Percentiles rank a stretch among this genome's conserved stretches.
Evolutionary conservation across 2,113 vertebrate genomes (phyloP).

Genomic region (Gavia stellata): DNA sequence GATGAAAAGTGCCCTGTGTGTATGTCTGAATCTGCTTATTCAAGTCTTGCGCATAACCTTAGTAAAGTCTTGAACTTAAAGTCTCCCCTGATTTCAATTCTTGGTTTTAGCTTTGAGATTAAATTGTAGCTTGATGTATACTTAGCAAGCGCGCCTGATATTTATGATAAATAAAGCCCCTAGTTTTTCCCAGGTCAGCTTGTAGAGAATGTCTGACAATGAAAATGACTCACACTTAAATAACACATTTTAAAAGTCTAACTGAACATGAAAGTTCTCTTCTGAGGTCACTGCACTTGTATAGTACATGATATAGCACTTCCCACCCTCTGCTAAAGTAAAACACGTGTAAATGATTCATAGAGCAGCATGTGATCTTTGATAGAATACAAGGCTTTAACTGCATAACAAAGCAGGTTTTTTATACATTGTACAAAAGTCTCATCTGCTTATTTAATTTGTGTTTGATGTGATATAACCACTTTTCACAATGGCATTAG

Average conservation of each 20-base stretch:
- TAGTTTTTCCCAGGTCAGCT: not conserved
- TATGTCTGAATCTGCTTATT: slow-evolving; percentile 22
- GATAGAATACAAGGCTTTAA: not conserved
- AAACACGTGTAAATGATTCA: not conserved
- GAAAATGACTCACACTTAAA: not conserved
- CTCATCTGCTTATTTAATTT: not conserved
- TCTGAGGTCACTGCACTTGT: not conserved
- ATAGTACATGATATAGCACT: not conserved
- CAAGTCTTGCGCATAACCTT: not conserved
- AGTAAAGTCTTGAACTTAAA: not conserved
- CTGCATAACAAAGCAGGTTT: not conserved
- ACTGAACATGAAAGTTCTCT: not conserved
- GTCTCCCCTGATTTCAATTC: slow-evolving; percentile 1
- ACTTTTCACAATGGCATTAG: not conserved
- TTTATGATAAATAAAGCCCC: not conserved
- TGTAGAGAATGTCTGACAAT: not conserved
- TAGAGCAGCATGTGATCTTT: not conserved
- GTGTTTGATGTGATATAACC: not conserved
- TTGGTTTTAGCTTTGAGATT: slow-evolving; percentile 2
- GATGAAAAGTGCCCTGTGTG: not conserved
- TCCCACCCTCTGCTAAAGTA: not conserved
- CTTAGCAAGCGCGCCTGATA: not conserved
- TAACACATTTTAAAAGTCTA: not conserved
- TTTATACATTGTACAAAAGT: not conserved
- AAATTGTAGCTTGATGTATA: not conserved